Conservation (phyloP, 1,140 invertebrate species). For the Pogonomyrmex barbatus region DNA sequence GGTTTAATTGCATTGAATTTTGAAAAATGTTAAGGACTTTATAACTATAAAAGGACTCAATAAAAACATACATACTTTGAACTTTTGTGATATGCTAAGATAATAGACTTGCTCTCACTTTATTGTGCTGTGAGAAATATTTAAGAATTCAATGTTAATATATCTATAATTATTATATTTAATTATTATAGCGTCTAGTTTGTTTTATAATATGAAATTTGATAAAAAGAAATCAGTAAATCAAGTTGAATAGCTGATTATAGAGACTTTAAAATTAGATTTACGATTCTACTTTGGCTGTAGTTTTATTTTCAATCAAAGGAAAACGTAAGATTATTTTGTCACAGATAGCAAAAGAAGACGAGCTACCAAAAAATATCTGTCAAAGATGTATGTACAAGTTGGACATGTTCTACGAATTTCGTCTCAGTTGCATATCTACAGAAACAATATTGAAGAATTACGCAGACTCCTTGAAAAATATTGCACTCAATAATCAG, state of each 20-base stretch:
- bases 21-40: no score
- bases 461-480: conserved; percentile 89
- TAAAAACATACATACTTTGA: no score
- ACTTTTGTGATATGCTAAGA: no score
- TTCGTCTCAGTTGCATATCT: conserved; percentile 88
- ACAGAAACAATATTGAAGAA: conserved; percentile 89
- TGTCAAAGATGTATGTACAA: conserved; percentile 89
- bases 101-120: background rate
- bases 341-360: conserved; percentile 89
- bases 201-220: background rate
- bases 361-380: conserved; percentile 90
- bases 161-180: background rate
- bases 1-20: background rate
- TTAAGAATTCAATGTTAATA: background rate
- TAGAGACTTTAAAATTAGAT: background rate
- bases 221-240: background rate
- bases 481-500: conserved; percentile 89
- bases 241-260: background rate
- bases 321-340: conserved; percentile 36
- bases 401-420: conserved; percentile 90
- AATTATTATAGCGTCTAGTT: background rate
- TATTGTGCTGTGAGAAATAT: background rate
- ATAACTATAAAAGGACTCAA: no score
- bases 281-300: background rate
- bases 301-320: background rate